A percentile compares a stretch with the other conserved stretches of the same genome.
Conservation (phyloP, 2,113 vertebrate species). For the Caretta caretta region DNA sequence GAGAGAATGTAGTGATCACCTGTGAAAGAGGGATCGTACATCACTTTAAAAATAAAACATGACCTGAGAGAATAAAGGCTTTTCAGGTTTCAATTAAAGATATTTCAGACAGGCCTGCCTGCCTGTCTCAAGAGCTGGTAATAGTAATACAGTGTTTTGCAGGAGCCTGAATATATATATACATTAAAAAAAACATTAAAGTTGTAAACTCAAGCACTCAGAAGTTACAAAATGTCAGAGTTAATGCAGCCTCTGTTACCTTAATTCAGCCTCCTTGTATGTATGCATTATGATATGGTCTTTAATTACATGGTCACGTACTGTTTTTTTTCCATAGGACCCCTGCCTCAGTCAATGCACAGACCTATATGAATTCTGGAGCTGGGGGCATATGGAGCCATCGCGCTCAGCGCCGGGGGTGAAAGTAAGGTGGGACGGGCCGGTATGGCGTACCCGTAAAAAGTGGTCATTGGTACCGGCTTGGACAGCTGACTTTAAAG, state of each 20-base stretch:
- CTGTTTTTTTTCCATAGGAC: neutral
- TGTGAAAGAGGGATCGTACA: neutral
- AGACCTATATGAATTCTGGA: neutral
- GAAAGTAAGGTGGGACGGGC: no score
- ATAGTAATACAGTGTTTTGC: neutral
- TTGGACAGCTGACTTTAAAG: no score
- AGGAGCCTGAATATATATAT: neutral
- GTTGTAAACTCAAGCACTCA: neutral
- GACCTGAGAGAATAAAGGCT: slow-evolving; percentile 27
- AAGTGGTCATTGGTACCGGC: no score
- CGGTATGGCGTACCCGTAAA: no score
- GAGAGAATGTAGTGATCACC: neutral
- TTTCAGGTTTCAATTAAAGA: neutral
- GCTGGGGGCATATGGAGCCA: no score
- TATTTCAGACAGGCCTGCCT: neutral
- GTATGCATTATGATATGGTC: neutral
- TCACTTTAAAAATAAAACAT: neutral
- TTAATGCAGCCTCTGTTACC: neutral
- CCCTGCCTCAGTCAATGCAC: neutral
- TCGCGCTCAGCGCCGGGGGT: no score
- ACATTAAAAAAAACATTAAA: neutral
- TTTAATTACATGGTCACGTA: neutral
- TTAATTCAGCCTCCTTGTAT: rapidly evolving
- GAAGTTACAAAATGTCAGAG: rapidly evolving
- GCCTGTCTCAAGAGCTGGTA: neutral